These are phyloP conservation scores for Cuculus canorus DNA, from an alignment of 2,797 vertebrate species.

Conservation along the genomic window DNA sequence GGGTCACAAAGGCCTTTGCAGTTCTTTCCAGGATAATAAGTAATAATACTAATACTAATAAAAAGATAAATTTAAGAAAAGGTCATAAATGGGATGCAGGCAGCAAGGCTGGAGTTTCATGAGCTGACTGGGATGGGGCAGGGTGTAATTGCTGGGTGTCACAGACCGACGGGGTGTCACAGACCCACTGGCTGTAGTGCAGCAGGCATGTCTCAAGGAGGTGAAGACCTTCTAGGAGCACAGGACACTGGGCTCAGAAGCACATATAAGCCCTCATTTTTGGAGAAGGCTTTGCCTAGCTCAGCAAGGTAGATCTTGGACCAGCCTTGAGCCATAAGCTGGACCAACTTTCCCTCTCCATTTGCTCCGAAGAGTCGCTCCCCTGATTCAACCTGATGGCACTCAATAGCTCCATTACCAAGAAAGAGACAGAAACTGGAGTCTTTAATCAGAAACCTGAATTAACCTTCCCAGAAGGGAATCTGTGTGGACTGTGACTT, in stretches of 20 bases:
- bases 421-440: conserved; percentile 14
- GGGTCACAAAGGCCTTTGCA: neutral
- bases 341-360: neutral
- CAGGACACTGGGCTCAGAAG: rapidly evolving
- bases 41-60: neutral
- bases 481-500: neutral
- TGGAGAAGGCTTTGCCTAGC: neutral
- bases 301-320: neutral
- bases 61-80: neutral
- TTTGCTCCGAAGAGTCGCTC: neutral
- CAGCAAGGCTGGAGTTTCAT: neutral
- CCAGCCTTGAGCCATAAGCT: neutral
- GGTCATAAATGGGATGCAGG: too few species aligned
- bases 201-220: neutral
- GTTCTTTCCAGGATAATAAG: neutral
- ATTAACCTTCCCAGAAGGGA: conserved; percentile 38
- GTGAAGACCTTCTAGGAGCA: neutral
- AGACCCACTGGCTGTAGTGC: rapidly evolving
- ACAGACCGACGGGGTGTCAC: too few species aligned
- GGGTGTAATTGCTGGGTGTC: neutral
- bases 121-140: neutral
- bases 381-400: neutral
- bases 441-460: conserved; percentile 42
- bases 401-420: neutral
- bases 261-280: neutral